A percentile compares a stretch with the other conserved stretches of the same genome.
These are phyloP conservation scores for Istiophorus platypterus DNA, from an alignment of 2,113 vertebrate genomes.

Conservation along the genomic window DNA sequence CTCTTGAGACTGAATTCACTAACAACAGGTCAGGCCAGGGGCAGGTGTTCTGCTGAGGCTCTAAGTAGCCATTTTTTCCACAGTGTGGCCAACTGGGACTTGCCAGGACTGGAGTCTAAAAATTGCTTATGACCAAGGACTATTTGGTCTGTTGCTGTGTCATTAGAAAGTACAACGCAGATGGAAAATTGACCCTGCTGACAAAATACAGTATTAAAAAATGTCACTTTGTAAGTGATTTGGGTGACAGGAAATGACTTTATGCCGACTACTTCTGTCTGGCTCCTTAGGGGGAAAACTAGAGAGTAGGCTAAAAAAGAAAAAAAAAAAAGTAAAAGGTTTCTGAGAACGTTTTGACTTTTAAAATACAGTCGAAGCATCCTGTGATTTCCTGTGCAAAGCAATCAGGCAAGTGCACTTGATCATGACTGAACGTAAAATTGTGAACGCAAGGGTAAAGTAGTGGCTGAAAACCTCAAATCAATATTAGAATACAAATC, in stretches of 20 bases:
- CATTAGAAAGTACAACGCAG: slow-evolving; percentile 40
- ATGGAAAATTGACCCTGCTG: slow-evolving; percentile 50
- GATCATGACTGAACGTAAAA: slow-evolving; percentile 47
- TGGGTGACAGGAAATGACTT: slow-evolving; percentile 22
- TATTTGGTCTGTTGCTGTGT: slow-evolving; percentile 43
- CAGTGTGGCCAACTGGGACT: slow-evolving; percentile 49
- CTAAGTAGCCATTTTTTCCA: slow-evolving; percentile 71
- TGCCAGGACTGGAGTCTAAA: slow-evolving; percentile 39
- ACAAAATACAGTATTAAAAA: slow-evolving; percentile 68
- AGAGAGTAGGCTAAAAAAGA: not conserved
- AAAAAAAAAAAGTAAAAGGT: not conserved
- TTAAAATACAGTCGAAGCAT: slow-evolving; percentile 17
- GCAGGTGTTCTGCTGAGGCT: slow-evolving; percentile 72
- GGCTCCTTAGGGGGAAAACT: not conserved
- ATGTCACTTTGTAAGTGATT: slow-evolving; percentile 54
- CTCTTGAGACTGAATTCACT: slow-evolving; percentile 64
- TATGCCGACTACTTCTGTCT: not conserved
- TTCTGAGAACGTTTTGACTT: slow-evolving; percentile 14
- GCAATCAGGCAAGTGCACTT: slow-evolving; percentile 58
- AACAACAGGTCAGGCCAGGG: slow-evolving; percentile 73
- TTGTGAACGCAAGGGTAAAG: slow-evolving; percentile 26
- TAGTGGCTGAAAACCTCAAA: slow-evolving; percentile 35
- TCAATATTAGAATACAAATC: slow-evolving; percentile 44
- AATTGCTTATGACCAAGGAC: slow-evolving; percentile 56
- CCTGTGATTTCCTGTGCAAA: slow-evolving; percentile 40